These are phyloP conservation scores for Rhopalosiphum padi DNA, from an alignment of 1,140 invertebrate genomes.

Conservation along the genomic window DNA sequence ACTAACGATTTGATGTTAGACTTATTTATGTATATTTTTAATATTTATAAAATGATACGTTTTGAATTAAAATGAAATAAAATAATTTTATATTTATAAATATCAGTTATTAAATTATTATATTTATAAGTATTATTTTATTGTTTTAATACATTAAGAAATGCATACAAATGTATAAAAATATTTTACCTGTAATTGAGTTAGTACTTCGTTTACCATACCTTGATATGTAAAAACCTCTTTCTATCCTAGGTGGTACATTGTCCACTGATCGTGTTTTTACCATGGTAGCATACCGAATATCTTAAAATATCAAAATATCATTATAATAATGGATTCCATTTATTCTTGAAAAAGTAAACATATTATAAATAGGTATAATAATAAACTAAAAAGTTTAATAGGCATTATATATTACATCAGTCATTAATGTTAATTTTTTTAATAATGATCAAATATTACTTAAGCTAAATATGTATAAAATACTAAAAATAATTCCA, in stretches of 20 bases:
- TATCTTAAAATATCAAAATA: slow-evolving; percentile 31
- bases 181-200: slow-evolving; percentile 32
- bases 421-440: not conserved
- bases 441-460: not conserved
- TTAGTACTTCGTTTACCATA: slow-evolving; percentile 45
- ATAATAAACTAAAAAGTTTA: too few relatives aligned
- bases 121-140: not conserved
- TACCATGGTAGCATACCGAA: not conserved
- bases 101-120: not conserved
- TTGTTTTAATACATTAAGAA: not conserved
- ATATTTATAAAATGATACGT: not conserved
- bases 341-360: too few relatives aligned
- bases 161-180: not conserved
- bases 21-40: not conserved
- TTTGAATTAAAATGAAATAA: not conserved
- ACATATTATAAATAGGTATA: too few relatives aligned
- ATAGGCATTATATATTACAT: not conserved
- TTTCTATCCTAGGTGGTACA: slow-evolving; percentile 43
- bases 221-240: slow-evolving; percentile 53
- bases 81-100: not conserved
- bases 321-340: not conserved
- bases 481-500: not conserved
- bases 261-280: slow-evolving; percentile 23
- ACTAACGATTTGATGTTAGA: too few relatives aligned
- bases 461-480: not conserved